Evolutionary conservation across 2,888 invertebrate species (phyloP), one percentile per base, ranked within the genome.

Genomic region (Chaetogeoica ovagalla): DNA sequence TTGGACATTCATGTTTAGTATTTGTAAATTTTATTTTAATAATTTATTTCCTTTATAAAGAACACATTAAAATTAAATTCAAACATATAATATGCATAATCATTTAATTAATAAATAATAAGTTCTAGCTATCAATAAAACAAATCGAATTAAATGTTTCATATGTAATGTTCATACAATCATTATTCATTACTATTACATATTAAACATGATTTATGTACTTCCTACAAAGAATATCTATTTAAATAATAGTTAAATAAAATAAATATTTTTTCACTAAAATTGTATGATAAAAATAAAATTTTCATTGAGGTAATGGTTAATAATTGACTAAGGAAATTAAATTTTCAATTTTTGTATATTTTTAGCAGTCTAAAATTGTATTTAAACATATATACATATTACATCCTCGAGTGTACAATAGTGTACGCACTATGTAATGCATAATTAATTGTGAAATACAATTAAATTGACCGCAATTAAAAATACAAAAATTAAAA

Each of bases 291-390:
- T 13, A 39, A 74, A 62, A 73, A 73, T 52, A 73, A 73, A 37
- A 2, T 21, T 70, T 7, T 30, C 30, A 37, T n/a, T 30, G 8
- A 30, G 52, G 13, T 65, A 65, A 65, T 63, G 17, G 11, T 19
- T 65, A 17, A 43, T 43, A 75, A 66, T 75, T 66, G 75, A 66
- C 66, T 66, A 43, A 66, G 57, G 43, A 39, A 75, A 66, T 57
- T 75, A 19, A 23, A 43, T 19, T 65, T 75, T 13, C 59, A 71
- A 59, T 71, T 21, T 15, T 48, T 48, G 13, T 57, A 48, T 13
- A 48, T 48, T 48, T 13, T 48, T 48, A 48, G 2, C 37, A 74
- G 21, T 68, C 19, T 30, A 68, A 68, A 66, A 66, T 65, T 23
- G 0, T 43, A 60, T 71, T 7, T 23, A 39, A 57, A 57, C 23